Evolutionary conservation across 2,113 vertebrate species (phyloP).

Genomic region (Gobiocypris rarus): DNA sequence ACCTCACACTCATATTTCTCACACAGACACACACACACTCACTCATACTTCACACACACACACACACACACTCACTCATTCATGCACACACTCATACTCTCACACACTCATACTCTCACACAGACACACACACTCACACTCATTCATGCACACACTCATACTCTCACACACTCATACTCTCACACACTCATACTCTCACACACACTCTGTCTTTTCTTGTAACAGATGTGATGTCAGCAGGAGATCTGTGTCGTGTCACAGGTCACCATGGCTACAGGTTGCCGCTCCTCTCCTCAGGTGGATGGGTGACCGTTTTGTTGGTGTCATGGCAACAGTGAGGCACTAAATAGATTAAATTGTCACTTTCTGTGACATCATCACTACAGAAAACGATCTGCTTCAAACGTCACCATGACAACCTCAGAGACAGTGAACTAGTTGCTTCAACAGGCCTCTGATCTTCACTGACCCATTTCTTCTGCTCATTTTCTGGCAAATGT

Average conservation of each 20-base stretch:
- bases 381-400: neutral
- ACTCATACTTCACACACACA: neutral
- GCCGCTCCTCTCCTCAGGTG: constrained; percentile 10
- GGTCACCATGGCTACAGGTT: constrained; percentile 75
- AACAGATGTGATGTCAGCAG: constrained; percentile 76
- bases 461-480: neutral
- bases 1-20: neutral
- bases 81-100: too few species aligned
- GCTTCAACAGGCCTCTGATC: neutral
- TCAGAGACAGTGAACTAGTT: neutral
- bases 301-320: neutral
- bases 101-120: too few species aligned
- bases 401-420: constrained; percentile 18
- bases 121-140: neutral
- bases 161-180: neutral
- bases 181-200: neutral
- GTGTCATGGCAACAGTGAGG: constrained; percentile 31
- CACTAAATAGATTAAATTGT: constrained; percentile 27
- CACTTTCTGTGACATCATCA: constrained; percentile 30
- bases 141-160: neutral
- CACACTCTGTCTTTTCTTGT: constrained; percentile 51
- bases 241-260: constrained; percentile 63
- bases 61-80: too few species aligned
- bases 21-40: too few species aligned
- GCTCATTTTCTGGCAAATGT: neutral